A percentile compares a stretch with the other conserved stretches of the same genome.
These are phyloP conservation scores for Tachystola acroxantha DNA, from an alignment of 2,888 invertebrate species.

Conservation along the genomic window DNA sequence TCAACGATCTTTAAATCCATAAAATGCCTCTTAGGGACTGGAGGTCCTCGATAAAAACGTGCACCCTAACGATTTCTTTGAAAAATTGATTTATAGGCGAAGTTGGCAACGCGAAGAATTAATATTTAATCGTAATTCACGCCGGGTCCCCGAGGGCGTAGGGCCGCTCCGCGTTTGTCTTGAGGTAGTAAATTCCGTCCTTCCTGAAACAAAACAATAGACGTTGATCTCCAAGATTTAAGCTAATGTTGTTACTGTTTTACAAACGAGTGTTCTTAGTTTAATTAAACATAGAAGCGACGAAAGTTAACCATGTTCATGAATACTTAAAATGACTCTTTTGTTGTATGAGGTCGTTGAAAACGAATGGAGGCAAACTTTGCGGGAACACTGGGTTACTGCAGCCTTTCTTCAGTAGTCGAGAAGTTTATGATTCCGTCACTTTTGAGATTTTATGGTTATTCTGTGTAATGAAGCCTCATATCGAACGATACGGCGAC, in stretches of 20 bases:
- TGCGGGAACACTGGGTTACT: not conserved
- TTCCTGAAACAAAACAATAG: conserved; percentile 67
- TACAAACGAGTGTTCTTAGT: conserved; percentile 49
- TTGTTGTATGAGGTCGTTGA: conserved; percentile 23
- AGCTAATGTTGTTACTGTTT: conserved; percentile 41
- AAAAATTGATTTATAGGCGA: conserved; percentile 52
- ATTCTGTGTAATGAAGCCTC: not conserved
- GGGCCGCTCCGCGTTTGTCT: conserved; percentile 70
- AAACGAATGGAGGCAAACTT: conserved; percentile 5
- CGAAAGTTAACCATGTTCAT: conserved; percentile 39
- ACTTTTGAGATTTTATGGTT: not conserved
- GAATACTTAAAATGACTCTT: conserved; percentile 39
- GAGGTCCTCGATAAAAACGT: conserved; percentile 28
- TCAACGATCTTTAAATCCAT: conserved; percentile 18
- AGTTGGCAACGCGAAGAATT: conserved; percentile 46
- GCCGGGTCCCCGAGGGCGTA: conserved; percentile 62
- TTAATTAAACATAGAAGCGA: conserved; percentile 45
- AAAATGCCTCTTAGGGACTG: conserved; percentile 20
- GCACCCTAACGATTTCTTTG: conserved; percentile 37
- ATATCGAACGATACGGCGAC: not conserved
- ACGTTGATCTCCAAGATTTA: conserved; percentile 47
- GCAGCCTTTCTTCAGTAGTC: not conserved
- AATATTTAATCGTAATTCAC: conserved; percentile 43
- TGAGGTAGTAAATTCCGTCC: conserved; percentile 76
- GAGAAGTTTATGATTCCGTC: not conserved